phyloP scores from a whole-genome alignment of 64 coral and sea anemone species.

The Porites australiensis region DNA sequence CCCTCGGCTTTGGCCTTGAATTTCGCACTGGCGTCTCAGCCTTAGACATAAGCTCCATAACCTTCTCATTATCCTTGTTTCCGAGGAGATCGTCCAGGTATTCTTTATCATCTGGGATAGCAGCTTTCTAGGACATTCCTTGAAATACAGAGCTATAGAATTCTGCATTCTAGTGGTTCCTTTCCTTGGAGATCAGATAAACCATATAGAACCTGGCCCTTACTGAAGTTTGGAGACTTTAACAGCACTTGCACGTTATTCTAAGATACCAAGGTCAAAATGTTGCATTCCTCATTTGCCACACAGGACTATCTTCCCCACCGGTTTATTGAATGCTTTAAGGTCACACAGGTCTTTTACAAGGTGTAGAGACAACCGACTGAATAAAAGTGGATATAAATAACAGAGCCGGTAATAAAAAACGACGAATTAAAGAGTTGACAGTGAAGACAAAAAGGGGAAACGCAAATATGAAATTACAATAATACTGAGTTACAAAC shows the following conservation, averaged over 20 bases:
- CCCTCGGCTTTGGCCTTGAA: slow-evolving; percentile 6
- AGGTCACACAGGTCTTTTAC: neutral
- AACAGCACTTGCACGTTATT: neutral
- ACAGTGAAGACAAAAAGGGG: neutral
- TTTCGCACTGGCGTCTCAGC: slow-evolving; percentile 38
- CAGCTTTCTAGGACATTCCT: slow-evolving; percentile 31
- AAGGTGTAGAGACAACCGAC: neutral
- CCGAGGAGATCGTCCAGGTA: slow-evolving; percentile 47
- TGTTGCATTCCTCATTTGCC: neutral
- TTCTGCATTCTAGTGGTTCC: slow-evolving; percentile 8
- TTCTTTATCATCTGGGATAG: slow-evolving; percentile 13
- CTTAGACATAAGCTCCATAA: slow-evolving; percentile 49
- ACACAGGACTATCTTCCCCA: slow-evolving; percentile 4
- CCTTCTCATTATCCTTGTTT: slow-evolving; percentile 40
- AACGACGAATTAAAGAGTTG: too few species aligned
- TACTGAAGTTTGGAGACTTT: slow-evolving; percentile 44
- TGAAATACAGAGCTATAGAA: slow-evolving; percentile 34
- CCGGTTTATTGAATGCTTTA: neutral
- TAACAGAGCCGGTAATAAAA: too few species aligned
- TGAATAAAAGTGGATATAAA: slow-evolving; percentile 15
- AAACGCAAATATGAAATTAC: neutral
- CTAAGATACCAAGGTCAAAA: neutral
- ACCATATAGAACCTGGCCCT: slow-evolving; percentile 16
- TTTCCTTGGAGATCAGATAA: slow-evolving; percentile 10
- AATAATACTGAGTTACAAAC: neutral